A percentile compares a stretch with the other conserved stretches of the same genome.
These are phyloP conservation scores for Nebria salina DNA, from an alignment of 2,888 invertebrate genomes.

Conservation along the genomic window DNA sequence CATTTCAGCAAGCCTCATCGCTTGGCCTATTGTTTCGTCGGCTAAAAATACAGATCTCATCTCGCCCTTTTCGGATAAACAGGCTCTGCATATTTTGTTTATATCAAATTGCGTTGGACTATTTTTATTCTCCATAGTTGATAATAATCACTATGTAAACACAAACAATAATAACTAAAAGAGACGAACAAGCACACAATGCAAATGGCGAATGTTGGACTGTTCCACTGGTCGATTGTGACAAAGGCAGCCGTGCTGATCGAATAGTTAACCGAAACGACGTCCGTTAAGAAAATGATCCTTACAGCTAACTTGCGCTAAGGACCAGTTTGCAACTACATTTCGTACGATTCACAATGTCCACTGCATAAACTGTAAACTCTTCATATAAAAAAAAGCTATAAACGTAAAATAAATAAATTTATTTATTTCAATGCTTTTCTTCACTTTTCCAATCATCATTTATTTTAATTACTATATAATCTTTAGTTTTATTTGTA, in stretches of 20 bases:
- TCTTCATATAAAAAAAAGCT: not conserved
- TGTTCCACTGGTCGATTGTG: conserved; percentile 65
- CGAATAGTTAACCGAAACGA: conserved; percentile 28
- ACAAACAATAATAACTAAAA: conserved; percentile 56
- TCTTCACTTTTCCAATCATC: not conserved
- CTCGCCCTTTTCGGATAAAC: conserved; percentile 62
- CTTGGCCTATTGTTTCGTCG: conserved; percentile 59
- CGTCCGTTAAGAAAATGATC: conserved; percentile 10
- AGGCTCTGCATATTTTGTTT: conserved; percentile 63
- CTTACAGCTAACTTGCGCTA: conserved; percentile 4
- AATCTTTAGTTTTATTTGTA: too few relatives aligned
- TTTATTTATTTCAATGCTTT: not conserved
- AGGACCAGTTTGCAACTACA: conserved; percentile 21
- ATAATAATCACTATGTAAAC: conserved; percentile 59
- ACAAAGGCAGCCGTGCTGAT: conserved; percentile 45
- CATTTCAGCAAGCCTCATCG: conserved; percentile 63
- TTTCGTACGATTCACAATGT: conserved; percentile 14
- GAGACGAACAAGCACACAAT: conserved; percentile 58
- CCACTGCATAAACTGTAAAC: conserved; percentile 11
- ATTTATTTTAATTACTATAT: not conserved
- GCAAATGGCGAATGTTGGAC: conserved; percentile 60
- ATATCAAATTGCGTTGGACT: conserved; percentile 57
- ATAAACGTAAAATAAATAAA: not conserved
- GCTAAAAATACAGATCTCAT: conserved; percentile 63
- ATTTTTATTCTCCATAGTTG: conserved; percentile 54